Percentiles rank a stretch among this genome's conserved stretches.
Conservation (phyloP, 2,113 vertebrate species). For the Hemichromis elongatus region DNA sequence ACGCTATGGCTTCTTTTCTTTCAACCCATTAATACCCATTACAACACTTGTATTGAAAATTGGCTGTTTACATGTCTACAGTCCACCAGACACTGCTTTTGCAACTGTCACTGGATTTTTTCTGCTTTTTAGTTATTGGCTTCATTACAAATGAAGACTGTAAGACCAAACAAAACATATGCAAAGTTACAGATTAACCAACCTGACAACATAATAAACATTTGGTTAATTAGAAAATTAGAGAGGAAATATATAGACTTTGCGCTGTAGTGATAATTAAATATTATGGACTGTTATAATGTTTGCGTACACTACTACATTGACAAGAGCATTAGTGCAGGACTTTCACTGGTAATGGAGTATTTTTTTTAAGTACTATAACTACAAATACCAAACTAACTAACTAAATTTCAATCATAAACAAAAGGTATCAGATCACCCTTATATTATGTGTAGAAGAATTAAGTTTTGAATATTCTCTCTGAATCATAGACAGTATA, state of each 20-base stretch:
- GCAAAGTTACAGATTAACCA: not conserved
- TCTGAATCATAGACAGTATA: accelerated
- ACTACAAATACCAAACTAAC: not conserved
- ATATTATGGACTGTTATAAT: not conserved
- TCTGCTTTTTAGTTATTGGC: not conserved
- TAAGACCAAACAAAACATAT: not conserved
- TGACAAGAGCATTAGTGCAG: not conserved
- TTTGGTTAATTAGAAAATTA: not conserved
- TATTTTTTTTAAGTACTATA: not conserved
- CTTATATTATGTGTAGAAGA: not conserved
- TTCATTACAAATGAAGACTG: not conserved
- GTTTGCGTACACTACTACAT: not conserved
- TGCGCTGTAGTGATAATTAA: not conserved
- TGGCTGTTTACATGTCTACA: not conserved
- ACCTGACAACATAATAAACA: not conserved
- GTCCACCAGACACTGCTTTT: not conserved
- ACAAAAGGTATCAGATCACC: not conserved
- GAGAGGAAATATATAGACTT: not conserved
- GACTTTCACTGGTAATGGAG: not conserved
- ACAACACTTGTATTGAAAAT: not conserved
- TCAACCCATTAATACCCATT: not conserved
- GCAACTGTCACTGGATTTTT: not conserved
- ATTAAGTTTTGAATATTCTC: not conserved
- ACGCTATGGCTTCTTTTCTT: not conserved
- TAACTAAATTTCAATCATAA: not conserved